Conservation (phyloP, 2,888 invertebrate species). For the Ophraella communa region DNA sequence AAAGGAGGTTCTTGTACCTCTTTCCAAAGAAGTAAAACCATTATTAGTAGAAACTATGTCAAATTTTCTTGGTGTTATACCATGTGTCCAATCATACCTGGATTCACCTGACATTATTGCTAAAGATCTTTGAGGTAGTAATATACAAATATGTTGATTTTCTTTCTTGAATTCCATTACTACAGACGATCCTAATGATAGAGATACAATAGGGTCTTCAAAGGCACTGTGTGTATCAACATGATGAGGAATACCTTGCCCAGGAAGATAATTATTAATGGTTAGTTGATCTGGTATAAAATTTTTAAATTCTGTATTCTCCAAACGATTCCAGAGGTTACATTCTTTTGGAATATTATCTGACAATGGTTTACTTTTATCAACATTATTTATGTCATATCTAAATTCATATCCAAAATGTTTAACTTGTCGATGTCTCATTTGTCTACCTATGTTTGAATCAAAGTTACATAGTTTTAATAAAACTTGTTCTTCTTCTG, state of each 20-base stretch:
- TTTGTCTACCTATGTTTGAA: conserved; percentile 58
- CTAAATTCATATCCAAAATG: conserved; percentile 93
- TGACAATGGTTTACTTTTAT: conserved; percentile 70
- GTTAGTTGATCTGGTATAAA: conserved; percentile 81
- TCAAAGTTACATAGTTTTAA: conserved; percentile 64
- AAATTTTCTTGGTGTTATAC: conserved; percentile 82
- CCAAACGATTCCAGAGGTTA: conserved; percentile 66
- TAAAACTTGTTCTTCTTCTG: conserved; percentile 70
- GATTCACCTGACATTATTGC: conserved; percentile 79
- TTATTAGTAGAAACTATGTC: conserved; percentile 71
- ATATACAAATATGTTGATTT: conserved; percentile 66
- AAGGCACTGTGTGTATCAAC: conserved; percentile 96
- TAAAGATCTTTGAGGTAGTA: conserved; percentile 75
- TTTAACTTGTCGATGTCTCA: conserved; percentile 85
- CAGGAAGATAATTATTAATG: conserved; percentile 82
- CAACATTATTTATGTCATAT: conserved; percentile 86
- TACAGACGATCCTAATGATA: conserved; percentile 82
- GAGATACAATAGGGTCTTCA: conserved; percentile 83
- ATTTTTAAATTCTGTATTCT: conserved; percentile 55
- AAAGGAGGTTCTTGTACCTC: conserved; percentile 75
- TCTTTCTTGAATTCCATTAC: conserved; percentile 88
- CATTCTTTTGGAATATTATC: conserved; percentile 76
- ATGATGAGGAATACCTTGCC: conserved; percentile 94
- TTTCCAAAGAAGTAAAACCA: conserved; percentile 62
- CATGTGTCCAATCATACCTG: conserved; percentile 82